These are phyloP conservation scores for Acanthiza pusilla DNA, from an alignment of 2,797 vertebrate species.

Conservation along the genomic window DNA sequence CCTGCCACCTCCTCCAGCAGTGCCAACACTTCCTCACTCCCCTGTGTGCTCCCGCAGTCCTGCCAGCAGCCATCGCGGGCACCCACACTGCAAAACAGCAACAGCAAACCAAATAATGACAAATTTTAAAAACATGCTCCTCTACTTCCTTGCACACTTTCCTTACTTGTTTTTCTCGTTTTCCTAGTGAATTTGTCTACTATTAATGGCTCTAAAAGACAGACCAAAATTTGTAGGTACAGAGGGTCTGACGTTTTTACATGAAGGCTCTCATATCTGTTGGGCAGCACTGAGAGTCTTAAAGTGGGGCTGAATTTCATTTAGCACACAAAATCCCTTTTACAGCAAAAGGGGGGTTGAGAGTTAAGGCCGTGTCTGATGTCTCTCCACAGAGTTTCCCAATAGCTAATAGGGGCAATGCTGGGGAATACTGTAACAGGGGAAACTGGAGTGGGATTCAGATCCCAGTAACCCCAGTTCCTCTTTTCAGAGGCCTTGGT, in stretches of 20 bases:
- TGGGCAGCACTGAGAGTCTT: background rate
- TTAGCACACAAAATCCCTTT: background rate
- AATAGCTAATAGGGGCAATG: rapidly evolving
- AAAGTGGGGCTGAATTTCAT: background rate
- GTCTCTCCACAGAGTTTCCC: background rate
- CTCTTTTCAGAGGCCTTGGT: background rate
- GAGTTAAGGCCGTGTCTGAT: rapidly evolving
- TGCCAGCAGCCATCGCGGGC: rapidly evolving
- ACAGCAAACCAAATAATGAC: background rate
- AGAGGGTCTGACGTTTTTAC: background rate
- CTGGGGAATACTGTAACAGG: background rate
- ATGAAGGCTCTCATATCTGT: background rate
- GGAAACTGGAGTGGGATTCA: background rate
- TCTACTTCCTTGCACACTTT: background rate
- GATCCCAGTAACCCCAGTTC: background rate
- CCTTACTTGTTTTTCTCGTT: background rate
- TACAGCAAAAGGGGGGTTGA: background rate
- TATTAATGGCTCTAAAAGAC: background rate
- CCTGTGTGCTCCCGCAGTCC: background rate
- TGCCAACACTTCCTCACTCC: background rate
- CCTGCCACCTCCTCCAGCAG: background rate
- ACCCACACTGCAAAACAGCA: background rate
- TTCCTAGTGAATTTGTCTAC: background rate
- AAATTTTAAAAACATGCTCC: background rate
- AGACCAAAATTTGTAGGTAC: background rate